Evolutionary conservation across 2,797 vertebrate genomes (phyloP), one percentile per base, ranked within the genome.

Genomic region (Epinephelus coioides): DNA sequence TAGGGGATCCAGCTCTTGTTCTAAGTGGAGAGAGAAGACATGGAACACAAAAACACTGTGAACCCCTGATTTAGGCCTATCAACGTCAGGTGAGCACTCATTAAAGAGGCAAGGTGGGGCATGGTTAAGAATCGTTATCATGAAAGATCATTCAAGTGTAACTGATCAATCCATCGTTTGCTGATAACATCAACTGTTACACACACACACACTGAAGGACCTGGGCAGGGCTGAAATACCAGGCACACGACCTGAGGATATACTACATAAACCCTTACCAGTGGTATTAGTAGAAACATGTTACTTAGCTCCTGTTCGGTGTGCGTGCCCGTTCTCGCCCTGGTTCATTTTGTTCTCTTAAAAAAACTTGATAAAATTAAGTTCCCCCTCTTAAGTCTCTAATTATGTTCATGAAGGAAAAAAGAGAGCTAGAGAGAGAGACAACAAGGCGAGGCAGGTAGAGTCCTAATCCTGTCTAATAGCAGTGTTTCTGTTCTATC

Each of bases 391-490:
- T 77, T 71, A 61, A 80, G 73, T 76, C 62, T 81, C 21, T 82
- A 85, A 89, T 85, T 88, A 79, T 76, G 66, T 71, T 82, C 50
- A 27, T 17, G 25, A 47, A 38, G 73, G 19, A 47, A 25, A 55
- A 46, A 18, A 23, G 14, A 19, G 21, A 23, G n/a, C 34, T 27
- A n/a, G 27, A 70, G 19, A 62, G 8, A 54, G 77, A 61, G 65
- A 0, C 25, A 73, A 81, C 88, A 88, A 91, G 86, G 81, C 59
- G 3, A 5, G 84, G 56, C 89, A 88, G 83, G 88, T 74, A 40
- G 64, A 79, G 34, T 59, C 55, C 47, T 91, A 86, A 89, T 92
- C 83, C 81, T 81, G 77, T 81, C 73, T 90, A 85, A 88, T 82
- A 79, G 86, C 83, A 44, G 44, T 1, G 77, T 79, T 69, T 88